Evolutionary conservation across 2,113 vertebrate genomes (phyloP).

Genomic region (Capra hircus): DNA sequence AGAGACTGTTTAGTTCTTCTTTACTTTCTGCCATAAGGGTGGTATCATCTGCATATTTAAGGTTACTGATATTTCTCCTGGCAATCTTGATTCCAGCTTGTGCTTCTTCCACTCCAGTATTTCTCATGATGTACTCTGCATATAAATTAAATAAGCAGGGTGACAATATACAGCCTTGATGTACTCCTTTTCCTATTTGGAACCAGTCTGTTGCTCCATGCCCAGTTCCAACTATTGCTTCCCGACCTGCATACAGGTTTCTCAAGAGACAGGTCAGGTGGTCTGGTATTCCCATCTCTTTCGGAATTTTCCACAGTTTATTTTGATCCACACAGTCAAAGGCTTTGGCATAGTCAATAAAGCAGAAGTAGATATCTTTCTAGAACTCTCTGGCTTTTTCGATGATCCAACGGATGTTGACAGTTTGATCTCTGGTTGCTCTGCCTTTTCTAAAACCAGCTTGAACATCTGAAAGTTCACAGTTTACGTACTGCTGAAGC

Average conservation of each 20-base stretch:
- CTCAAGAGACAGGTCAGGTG: neutral
- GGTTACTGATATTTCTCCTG: neutral
- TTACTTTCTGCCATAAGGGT: neutral
- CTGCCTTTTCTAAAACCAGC: neutral
- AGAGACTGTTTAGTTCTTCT: too few species aligned
- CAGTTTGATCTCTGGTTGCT: neutral
- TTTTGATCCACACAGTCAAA: neutral
- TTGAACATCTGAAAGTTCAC: neutral
- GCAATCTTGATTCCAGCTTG: neutral
- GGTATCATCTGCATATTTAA: neutral
- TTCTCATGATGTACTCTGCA: too few species aligned
- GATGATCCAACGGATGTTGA: rapidly evolving
- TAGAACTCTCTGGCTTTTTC: neutral
- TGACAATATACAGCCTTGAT: neutral
- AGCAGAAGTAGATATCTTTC: neutral
- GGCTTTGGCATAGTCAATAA: neutral
- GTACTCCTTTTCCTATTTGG: neutral
- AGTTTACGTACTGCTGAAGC: rapidly evolving
- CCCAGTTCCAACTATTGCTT: neutral
- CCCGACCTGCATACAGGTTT: neutral
- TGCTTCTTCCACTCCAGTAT: too few species aligned
- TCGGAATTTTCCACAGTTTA: neutral
- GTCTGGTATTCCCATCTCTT: neutral
- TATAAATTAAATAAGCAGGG: too few species aligned
- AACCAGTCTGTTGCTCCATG: neutral